phyloP scores from a whole-genome alignment of 2,113 vertebrate genomes.

The Salminus brasiliensis region DNA sequence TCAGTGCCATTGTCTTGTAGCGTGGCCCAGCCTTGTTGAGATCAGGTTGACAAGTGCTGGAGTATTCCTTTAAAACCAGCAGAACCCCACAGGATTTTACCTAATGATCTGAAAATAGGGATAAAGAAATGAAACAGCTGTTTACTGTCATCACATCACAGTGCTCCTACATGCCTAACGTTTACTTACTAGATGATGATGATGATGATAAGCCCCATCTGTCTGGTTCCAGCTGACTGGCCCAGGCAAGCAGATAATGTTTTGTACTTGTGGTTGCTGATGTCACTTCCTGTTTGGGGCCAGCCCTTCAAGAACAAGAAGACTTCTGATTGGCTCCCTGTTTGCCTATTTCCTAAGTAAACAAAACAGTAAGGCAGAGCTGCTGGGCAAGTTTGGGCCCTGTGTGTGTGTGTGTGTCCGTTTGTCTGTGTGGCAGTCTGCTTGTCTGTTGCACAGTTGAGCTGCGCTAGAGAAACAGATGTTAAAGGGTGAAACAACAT shows the following conservation, averaged over 20 bases:
- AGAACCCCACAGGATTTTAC: neutral
- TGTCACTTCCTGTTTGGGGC: constrained; percentile 64
- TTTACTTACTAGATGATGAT: neutral
- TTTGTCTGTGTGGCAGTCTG: neutral
- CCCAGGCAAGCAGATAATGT: neutral
- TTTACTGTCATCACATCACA: neutral
- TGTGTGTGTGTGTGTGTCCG: neutral
- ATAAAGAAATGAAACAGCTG: neutral
- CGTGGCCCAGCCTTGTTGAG: no score
- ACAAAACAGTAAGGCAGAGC: constrained; percentile 60
- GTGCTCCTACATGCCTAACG: neutral
- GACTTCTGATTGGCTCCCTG: constrained; percentile 60
- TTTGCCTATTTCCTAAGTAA: constrained; percentile 64
- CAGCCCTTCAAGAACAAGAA: neutral
- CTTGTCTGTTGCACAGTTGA: neutral
- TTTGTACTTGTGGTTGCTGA: neutral
- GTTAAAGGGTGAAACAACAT: constrained; percentile 15
- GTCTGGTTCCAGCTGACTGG: neutral
- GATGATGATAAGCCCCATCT: neutral
- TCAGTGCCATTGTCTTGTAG: no score
- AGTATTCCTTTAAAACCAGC: neutral
- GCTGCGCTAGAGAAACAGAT: constrained; percentile 27
- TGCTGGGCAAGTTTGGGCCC: constrained; percentile 7
- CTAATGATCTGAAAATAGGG: neutral
- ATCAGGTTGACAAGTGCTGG: neutral